Evolutionary conservation across 2,888 invertebrate species (phyloP), one percentile per base, ranked within the genome.

Genomic region (Ophion slaviceki): DNA sequence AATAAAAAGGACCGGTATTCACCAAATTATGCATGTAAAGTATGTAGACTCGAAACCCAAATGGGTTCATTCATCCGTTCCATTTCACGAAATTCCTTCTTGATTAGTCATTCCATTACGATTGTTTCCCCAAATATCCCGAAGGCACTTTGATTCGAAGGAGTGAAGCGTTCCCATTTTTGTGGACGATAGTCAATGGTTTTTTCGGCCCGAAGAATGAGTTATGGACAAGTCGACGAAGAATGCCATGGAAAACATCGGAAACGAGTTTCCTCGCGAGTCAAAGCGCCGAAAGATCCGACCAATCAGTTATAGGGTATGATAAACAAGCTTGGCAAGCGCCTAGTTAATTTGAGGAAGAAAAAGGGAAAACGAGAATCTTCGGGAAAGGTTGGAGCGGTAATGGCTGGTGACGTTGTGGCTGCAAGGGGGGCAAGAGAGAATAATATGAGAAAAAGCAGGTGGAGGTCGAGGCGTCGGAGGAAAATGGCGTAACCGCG

Each of bases 11-110:
- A 62, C 20, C 17, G 2, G 17, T 10, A 82, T 71, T 57, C 61
- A 53, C 68, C 57, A 59, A 79, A 83, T 74, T 84, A 80, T 74
- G 67, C 47, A 83, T 24, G 62, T 66, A 45, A 68, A 68, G 40
- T 70, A 70, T 66, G 72, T 80, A 66, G 28, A 28, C 10, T 47
- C 17, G 7, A 40, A 47, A 47, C 47, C 64, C 10, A 64, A 64
- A 47, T 75, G 61, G 40, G 36, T 74, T 74, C 74, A 61, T 74
- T 74, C 36, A 61, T 61, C 57, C 57, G 20, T 61, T 17, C 40
- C 14, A 17, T 32, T 71, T 71, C 28, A 17, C 47, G n/a, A 28
- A 71, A 28, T 71, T 8, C 10, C 17, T 45, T 11, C 45, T 45
- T 11, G 45, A 45, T 45, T 45, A 0, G 11, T 14, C 14, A 2